phyloP scores from a whole-genome alignment of 2,888 invertebrate species.

The Siphonodentalium dalli region DNA sequence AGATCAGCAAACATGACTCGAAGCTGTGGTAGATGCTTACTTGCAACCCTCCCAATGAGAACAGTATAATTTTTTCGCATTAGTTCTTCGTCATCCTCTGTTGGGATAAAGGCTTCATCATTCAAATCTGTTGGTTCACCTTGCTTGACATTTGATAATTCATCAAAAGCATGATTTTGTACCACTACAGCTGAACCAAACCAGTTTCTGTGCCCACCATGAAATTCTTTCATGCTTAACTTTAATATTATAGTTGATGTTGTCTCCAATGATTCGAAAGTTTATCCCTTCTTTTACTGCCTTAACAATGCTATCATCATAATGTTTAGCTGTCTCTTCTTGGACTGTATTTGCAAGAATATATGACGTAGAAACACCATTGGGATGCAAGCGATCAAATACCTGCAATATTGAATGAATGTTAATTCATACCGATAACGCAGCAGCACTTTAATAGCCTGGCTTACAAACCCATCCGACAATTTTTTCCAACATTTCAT shows the following conservation, averaged over 20 bases:
- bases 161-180: conserved; percentile 2
- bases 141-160: background rate
- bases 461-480: too few relatives aligned
- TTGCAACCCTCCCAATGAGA: too few relatives aligned
- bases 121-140: background rate
- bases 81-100: too few relatives aligned
- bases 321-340: conserved; percentile 2
- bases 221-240: background rate
- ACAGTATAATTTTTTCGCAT: too few relatives aligned
- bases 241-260: conserved; percentile 1
- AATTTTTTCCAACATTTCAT: too few relatives aligned
- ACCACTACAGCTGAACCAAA: conserved; percentile 1
- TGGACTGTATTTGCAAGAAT: background rate
- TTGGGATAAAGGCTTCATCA: background rate
- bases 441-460: too few relatives aligned
- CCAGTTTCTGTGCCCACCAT: conserved; percentile 4
- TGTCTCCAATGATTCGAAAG: conserved; percentile 4
- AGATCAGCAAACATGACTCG: too few relatives aligned
- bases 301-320: background rate
- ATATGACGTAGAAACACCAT: conserved; percentile 1
- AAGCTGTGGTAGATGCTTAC: too few relatives aligned
- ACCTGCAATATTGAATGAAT: too few relatives aligned
- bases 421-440: too few relatives aligned
- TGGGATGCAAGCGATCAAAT: background rate
- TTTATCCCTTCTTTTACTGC: background rate